These are phyloP conservation scores for Hylaeus anthracinus DNA, from an alignment of 1,140 invertebrate species.

Conservation along the genomic window DNA sequence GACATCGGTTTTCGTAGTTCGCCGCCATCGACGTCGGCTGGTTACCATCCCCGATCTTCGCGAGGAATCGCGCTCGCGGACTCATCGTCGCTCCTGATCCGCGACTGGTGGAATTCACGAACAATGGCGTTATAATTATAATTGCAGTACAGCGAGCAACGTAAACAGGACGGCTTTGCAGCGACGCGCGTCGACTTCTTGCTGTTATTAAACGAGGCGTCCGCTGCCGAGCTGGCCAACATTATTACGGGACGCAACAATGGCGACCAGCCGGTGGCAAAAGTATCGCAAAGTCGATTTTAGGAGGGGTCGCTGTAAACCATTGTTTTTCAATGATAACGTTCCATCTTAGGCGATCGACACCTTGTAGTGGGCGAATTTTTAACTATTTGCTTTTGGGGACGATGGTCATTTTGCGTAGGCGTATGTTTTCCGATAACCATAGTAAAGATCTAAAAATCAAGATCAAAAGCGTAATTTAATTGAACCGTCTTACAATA, in stretches of 20 bases:
- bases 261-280: background rate
- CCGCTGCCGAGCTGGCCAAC: slow-evolving; percentile 44
- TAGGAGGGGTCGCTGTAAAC: too few relatives aligned
- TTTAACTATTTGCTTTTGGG: too few relatives aligned
- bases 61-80: background rate
- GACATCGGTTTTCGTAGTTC: slow-evolving; percentile 57
- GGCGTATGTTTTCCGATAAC: too few relatives aligned
- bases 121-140: slow-evolving; percentile 70
- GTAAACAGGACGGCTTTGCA: slow-evolving; percentile 63
- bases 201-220: slow-evolving; percentile 62
- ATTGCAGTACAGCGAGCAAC: slow-evolving; percentile 50
- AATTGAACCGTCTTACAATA: too few relatives aligned
- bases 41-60: background rate
- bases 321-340: too few relatives aligned
- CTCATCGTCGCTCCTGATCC: slow-evolving; percentile 11
- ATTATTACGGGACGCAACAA: slow-evolving; percentile 55
- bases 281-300: too few relatives aligned
- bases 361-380: too few relatives aligned
- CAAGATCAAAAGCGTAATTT: too few relatives aligned
- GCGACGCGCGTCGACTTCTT: slow-evolving; percentile 53
- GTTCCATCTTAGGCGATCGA: too few relatives aligned
- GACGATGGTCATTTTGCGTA: too few relatives aligned
- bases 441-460: too few relatives aligned
- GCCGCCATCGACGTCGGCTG: background rate
- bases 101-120: slow-evolving; percentile 31